These are phyloP conservation scores for Anarhynchus alexandrinus DNA, from an alignment of 2,113 vertebrate species.

Conservation along the genomic window DNA sequence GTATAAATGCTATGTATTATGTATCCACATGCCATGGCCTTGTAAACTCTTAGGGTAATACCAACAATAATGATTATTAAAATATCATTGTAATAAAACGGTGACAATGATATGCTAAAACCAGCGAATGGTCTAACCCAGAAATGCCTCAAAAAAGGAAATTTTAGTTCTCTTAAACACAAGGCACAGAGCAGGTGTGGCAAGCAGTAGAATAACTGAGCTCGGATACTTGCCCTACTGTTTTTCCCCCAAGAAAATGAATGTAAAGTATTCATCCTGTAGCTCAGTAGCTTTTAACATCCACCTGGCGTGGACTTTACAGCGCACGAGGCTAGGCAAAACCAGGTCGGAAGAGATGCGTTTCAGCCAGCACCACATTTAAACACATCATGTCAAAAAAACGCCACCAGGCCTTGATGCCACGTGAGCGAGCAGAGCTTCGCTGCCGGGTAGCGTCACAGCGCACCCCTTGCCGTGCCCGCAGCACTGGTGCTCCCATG, in stretches of 20 bases:
- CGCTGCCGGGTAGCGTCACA: background rate
- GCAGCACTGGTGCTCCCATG: too few species aligned
- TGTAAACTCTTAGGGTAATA: background rate
- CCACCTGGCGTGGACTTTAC: background rate
- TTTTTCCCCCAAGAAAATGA: background rate
- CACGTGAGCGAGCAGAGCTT: background rate
- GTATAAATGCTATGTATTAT: background rate
- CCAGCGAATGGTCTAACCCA: background rate
- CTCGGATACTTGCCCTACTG: background rate
- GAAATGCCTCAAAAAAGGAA: background rate
- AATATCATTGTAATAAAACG: background rate
- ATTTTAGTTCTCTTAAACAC: background rate
- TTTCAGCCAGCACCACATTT: background rate
- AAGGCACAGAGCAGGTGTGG: background rate
- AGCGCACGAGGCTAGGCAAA: background rate
- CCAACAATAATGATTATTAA: background rate
- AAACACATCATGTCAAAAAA: background rate
- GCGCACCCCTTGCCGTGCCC: too few species aligned
- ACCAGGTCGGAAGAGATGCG: background rate
- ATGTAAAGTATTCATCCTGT: background rate
- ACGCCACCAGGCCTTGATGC: background rate
- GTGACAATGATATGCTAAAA: background rate
- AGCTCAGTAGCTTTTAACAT: background rate
- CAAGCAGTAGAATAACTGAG: background rate
- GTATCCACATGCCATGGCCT: background rate